Conservation (phyloP, 1,140 invertebrate species). For the Pseudobourletiella spinata region DNA sequence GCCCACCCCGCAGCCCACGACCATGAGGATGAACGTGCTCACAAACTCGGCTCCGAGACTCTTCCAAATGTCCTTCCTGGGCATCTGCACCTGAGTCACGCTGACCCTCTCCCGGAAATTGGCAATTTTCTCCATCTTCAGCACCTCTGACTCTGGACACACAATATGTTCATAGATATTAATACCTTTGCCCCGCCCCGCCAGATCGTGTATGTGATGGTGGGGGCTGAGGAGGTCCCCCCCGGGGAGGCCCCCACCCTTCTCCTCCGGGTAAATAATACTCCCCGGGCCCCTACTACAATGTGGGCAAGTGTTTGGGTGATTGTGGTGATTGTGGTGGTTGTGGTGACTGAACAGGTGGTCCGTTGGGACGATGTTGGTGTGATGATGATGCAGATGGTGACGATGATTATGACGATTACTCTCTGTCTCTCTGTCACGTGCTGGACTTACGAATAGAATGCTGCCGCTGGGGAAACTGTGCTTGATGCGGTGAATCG, state of each 20-base stretch:
- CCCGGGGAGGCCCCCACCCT: not conserved
- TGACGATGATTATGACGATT: too few species aligned
- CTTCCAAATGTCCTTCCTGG: conserved; percentile 56
- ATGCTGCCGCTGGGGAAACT: not conserved
- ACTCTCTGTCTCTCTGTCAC: too few species aligned
- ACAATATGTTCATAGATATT: conserved; percentile 9
- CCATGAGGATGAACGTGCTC: conserved; percentile 75
- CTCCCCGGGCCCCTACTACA: not conserved
- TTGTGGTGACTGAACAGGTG: not conserved
- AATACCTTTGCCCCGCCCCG: not conserved
- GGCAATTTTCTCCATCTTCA: conserved; percentile 26
- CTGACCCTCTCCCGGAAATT: conserved; percentile 21
- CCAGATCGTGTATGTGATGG: not conserved
- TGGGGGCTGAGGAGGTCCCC: not conserved
- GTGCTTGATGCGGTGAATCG: not conserved
- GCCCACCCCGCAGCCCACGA: conserved; percentile 64
- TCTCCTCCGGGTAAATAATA: not conserved
- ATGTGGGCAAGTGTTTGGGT: not conserved
- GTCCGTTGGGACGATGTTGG: not conserved
- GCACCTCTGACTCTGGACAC: conserved; percentile 22
- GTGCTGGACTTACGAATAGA: not conserved
- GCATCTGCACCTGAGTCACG: conserved; percentile 19
- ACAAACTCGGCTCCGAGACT: conserved; percentile 71
- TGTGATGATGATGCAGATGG: not conserved
- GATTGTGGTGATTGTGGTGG: not conserved